phyloP scores from a whole-genome alignment of 2,113 vertebrate genomes.

The Misgurnus mizolepis region DNA sequence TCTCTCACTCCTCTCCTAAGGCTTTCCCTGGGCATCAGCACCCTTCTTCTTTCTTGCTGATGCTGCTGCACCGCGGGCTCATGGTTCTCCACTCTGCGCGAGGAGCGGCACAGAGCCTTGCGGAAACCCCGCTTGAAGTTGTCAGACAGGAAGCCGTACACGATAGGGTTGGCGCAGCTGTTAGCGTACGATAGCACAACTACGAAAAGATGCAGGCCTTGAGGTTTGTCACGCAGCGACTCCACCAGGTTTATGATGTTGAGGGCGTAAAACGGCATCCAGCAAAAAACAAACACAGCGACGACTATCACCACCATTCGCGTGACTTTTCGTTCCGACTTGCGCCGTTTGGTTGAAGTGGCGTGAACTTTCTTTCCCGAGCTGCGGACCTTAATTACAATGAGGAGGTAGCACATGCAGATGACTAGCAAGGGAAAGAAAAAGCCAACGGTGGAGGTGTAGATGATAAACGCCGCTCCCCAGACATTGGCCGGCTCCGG shows the following conservation, averaged over 20 bases:
- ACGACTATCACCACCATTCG: slow-evolving; percentile 95
- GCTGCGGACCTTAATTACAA: slow-evolving; percentile 89
- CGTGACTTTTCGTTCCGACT: slow-evolving; percentile 89
- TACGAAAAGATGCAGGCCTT: slow-evolving; percentile 86
- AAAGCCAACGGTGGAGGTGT: slow-evolving; percentile 88
- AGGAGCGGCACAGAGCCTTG: slow-evolving; percentile 87
- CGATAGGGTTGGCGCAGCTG: slow-evolving; percentile 96
- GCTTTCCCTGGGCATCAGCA: slow-evolving; percentile 75
- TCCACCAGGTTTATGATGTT: slow-evolving; percentile 91
- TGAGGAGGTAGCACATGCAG: slow-evolving; percentile 93
- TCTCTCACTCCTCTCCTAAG: slow-evolving; percentile 61
- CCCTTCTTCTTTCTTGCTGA: slow-evolving; percentile 65
- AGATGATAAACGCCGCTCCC: slow-evolving; percentile 87
- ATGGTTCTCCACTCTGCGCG: slow-evolving; percentile 73
- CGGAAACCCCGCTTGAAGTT: slow-evolving; percentile 95
- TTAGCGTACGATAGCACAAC: slow-evolving; percentile 92
- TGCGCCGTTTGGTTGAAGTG: slow-evolving; percentile 83
- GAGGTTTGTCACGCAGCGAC: slow-evolving; percentile 80
- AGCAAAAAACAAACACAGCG: slow-evolving; percentile 90
- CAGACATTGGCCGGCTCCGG: slow-evolving; percentile 84
- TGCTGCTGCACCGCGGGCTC: slow-evolving; percentile 63
- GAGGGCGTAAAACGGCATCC: slow-evolving; percentile 91
- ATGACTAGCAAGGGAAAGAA: slow-evolving; percentile 90
- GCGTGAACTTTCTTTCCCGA: slow-evolving; percentile 84
- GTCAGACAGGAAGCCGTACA: slow-evolving; percentile 93